Evolutionary conservation across 2,797 vertebrate genomes (phyloP).

Genomic region (Onychomys leucogaster): DNA sequence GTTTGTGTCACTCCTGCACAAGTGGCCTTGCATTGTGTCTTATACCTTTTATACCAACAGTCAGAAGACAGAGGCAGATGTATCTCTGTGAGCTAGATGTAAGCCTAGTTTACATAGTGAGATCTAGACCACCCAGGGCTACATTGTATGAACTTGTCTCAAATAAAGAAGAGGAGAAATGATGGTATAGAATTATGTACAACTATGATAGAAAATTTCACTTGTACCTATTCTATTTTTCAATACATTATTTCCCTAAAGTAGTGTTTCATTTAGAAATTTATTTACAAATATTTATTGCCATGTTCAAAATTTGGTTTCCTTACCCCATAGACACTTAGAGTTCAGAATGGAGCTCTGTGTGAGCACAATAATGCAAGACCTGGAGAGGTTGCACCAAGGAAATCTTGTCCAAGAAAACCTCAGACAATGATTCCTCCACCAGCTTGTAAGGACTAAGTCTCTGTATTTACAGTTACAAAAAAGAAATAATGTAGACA

Average conservation of each 20-base stretch:
- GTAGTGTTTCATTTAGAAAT: constrained; percentile 7
- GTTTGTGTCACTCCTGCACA: neutral
- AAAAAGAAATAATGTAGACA: neutral
- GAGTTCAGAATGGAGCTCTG: neutral
- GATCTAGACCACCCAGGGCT: neutral
- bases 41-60: neutral
- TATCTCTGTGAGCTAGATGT: neutral
- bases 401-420: neutral
- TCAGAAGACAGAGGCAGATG: neutral
- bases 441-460: neutral
- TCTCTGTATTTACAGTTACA: too few species aligned
- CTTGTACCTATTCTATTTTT: neutral
- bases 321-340: neutral
- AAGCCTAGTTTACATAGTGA: neutral
- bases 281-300: neutral
- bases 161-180: neutral
- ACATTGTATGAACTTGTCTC: neutral
- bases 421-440: neutral
- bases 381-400: neutral
- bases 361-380: neutral
- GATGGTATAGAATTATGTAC: neutral
- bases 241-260: neutral
- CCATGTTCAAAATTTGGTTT: neutral
- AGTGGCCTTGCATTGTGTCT: neutral
- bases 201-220: neutral